Conservation (phyloP, 2,888 invertebrate species). For the Lasiommata megera region DNA sequence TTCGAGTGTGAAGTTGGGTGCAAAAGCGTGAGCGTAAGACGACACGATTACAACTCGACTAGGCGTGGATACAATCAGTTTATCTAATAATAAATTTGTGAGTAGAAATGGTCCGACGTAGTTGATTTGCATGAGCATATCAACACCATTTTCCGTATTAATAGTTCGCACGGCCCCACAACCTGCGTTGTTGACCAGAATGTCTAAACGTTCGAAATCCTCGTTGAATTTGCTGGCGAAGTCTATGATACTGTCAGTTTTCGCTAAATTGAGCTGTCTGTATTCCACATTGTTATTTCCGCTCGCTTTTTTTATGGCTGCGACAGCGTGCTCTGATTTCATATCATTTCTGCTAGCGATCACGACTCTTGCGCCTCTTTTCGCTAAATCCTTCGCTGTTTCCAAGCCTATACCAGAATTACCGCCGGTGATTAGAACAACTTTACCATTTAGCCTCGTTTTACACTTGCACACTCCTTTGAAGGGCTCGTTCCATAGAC, state of each 20-base stretch:
- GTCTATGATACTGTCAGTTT: conserved; percentile 73
- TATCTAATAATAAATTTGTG: conserved; percentile 83
- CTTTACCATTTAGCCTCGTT: conserved; percentile 73
- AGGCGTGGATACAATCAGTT: conserved; percentile 57
- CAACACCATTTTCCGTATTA: conserved; percentile 82
- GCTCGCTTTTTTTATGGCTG: conserved; percentile 85
- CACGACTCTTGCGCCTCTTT: conserved; percentile 83
- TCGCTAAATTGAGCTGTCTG: conserved; percentile 72
- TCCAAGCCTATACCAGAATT: conserved; percentile 92
- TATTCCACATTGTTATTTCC: conserved; percentile 86
- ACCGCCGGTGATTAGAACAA: conserved; percentile 88
- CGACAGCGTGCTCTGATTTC: conserved; percentile 85
- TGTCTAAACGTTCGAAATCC: conserved; percentile 75
- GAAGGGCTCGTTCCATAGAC: conserved; percentile 40
- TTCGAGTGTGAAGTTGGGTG: conserved; percentile 71
- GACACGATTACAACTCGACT: conserved; percentile 71
- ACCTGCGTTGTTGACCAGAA: conserved; percentile 85
- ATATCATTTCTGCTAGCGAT: conserved; percentile 89
- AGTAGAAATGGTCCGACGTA: conserved; percentile 87
- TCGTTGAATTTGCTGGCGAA: conserved; percentile 83
- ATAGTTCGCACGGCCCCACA: conserved; percentile 53
- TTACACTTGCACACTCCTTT: conserved; percentile 54
- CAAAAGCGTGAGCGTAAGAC: conserved; percentile 53
- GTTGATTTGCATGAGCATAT: conserved; percentile 84
- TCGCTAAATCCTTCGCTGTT: conserved; percentile 86